Percentiles rank a stretch among this genome's conserved stretches.
Conservation (phyloP, 1,140 invertebrate genomes). For the Diorhabda sublineata region DNA sequence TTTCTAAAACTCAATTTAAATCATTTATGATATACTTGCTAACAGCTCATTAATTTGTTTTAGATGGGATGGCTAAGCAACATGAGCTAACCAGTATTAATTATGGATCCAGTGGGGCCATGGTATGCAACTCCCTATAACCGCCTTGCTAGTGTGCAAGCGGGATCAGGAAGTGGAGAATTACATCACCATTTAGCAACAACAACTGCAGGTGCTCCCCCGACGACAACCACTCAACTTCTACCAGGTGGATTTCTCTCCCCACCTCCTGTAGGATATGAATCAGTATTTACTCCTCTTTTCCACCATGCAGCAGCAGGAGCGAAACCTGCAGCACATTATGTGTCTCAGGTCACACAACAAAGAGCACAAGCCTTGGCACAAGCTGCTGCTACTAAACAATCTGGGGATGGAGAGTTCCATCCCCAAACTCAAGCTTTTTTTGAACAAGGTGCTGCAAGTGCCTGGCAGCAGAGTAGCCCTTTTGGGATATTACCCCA, state of each 20-base stretch:
- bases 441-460: constrained; percentile 59
- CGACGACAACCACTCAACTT: constrained; percentile 57
- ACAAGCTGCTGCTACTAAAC: constrained; percentile 51
- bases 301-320: constrained; percentile 61
- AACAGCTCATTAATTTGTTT: background rate
- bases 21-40: background rate
- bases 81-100: constrained; percentile 18
- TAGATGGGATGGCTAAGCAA: constrained; percentile 45
- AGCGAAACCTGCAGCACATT: constrained; percentile 30
- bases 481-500: constrained; percentile 74
- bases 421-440: constrained; percentile 54
- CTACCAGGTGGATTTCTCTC: constrained; percentile 67
- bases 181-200: constrained; percentile 64
- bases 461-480: constrained; percentile 65
- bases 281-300: constrained; percentile 65
- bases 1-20: too few relatives aligned
- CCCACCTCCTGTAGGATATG: constrained; percentile 63
- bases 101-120: constrained; percentile 76
- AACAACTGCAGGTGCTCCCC: constrained; percentile 53
- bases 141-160: constrained; percentile 59
- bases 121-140: constrained; percentile 70
- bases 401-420: constrained; percentile 54
- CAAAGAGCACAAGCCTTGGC: constrained; percentile 48
- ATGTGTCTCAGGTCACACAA: constrained; percentile 44
- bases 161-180: constrained; percentile 52